Conservation (phyloP, 2,113 vertebrate species). For the Mugil cephalus region DNA sequence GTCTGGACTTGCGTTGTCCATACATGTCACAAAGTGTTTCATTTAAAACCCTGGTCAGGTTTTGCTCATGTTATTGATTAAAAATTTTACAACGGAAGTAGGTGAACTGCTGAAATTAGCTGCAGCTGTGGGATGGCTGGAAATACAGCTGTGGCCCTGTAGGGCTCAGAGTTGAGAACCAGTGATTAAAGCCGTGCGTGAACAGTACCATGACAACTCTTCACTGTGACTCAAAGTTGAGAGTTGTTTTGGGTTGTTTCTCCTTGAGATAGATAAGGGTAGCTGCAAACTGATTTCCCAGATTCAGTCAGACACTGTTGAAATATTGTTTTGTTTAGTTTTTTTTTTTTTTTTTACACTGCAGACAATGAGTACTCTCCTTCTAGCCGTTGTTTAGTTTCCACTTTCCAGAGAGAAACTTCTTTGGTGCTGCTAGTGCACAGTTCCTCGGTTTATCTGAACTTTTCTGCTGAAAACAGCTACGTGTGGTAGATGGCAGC, state of each 20-base stretch:
- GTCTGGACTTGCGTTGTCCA: background rate
- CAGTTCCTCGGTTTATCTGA: background rate
- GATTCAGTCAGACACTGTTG: slow-evolving; percentile 4
- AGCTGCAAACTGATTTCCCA: slow-evolving; percentile 11
- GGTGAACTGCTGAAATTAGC: slow-evolving; percentile 32
- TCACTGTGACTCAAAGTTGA: slow-evolving; percentile 11
- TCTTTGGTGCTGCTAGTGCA: background rate
- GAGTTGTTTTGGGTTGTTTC: slow-evolving; percentile 9
- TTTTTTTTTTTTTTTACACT: background rate
- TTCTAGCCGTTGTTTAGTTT: slow-evolving; percentile 22
- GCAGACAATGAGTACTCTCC: slow-evolving; percentile 12
- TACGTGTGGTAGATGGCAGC: slow-evolving; percentile 1
- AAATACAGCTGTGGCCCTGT: slow-evolving; percentile 37
- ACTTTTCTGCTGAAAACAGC: background rate
- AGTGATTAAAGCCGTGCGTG: slow-evolving; percentile 33
- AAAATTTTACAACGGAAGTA: slow-evolving; percentile 24
- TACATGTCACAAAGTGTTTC: background rate
- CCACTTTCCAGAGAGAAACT: slow-evolving; percentile 2
- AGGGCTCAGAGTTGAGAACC: slow-evolving; percentile 9
- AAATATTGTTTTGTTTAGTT: slow-evolving; percentile 4
- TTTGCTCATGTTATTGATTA: slow-evolving; percentile 30
- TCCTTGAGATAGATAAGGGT: background rate
- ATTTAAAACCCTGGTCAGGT: slow-evolving; percentile 8
- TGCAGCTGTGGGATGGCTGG: slow-evolving; percentile 27
- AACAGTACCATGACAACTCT: slow-evolving; percentile 11